These are phyloP conservation scores for Cantharis nigra DNA, from an alignment of 2,888 invertebrate genomes.

Conservation along the genomic window DNA sequence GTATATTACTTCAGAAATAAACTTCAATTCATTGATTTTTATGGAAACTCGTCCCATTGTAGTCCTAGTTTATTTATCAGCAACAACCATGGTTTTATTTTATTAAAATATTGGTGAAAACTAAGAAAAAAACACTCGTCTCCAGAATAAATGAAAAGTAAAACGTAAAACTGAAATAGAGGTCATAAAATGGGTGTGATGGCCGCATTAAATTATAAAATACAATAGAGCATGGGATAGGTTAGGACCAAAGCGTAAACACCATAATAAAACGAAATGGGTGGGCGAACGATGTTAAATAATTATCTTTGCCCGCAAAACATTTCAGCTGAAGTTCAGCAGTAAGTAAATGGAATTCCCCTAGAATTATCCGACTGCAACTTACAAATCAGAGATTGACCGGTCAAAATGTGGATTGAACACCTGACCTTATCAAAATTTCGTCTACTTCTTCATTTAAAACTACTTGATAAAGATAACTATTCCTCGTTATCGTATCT, in stretches of 20 bases:
- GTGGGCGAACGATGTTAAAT: slow-evolving; percentile 9
- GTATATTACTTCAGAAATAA: neutral
- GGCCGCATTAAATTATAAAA: slow-evolving; percentile 16
- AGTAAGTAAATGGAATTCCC: neutral
- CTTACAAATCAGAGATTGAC: neutral
- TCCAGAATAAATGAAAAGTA: neutral
- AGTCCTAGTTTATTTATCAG: too few species aligned
- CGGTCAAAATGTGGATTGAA: neutral
- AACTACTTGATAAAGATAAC: too few species aligned
- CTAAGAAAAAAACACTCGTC: slow-evolving; percentile 8
- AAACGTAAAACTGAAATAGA: slow-evolving; percentile 12
- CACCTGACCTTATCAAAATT: neutral
- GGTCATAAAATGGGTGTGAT: slow-evolving; percentile 18
- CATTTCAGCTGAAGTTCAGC: neutral
- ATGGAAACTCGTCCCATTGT: neutral
- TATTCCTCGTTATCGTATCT: too few species aligned
- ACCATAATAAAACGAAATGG: slow-evolving; percentile 14
- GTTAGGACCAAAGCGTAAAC: slow-evolving; percentile 20
- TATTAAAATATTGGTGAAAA: neutral
- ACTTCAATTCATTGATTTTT: neutral
- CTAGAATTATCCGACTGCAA: neutral
- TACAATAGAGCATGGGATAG: slow-evolving; percentile 27
- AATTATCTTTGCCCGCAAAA: neutral
- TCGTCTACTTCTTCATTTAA: neutral
- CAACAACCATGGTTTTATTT: too few species aligned